Conservation (phyloP, 2,888 invertebrate species). For the Drosophila melanosoma region DNA sequence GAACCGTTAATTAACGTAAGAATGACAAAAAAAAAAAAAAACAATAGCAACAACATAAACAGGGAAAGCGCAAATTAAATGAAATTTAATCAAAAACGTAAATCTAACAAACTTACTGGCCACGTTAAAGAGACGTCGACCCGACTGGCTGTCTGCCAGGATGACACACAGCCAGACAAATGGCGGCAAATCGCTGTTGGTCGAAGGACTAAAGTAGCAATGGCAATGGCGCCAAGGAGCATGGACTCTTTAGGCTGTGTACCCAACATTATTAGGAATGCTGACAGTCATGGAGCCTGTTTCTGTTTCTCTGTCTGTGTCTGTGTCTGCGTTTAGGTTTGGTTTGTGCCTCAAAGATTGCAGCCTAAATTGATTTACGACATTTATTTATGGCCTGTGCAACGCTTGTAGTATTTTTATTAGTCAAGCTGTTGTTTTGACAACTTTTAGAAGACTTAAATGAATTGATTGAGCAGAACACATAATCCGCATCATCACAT, state of each 20-base stretch:
- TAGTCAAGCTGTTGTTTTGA: constrained; percentile 5
- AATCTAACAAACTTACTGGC: constrained; percentile 66
- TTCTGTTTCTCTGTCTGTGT: constrained; percentile 1
- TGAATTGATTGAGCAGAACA: neutral
- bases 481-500: neutral
- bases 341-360: constrained; percentile 59
- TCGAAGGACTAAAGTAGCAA: constrained; percentile 5
- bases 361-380: constrained; percentile 60
- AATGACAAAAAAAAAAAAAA: constrained; percentile 41
- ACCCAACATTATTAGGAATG: constrained; percentile 34
- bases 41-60: constrained; percentile 25
- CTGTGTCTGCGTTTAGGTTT: constrained; percentile 31
- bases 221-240: constrained; percentile 38
- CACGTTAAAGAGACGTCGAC: constrained; percentile 26
- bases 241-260: constrained; percentile 28
- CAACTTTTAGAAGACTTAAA: neutral
- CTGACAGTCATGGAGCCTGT: constrained; percentile 6
- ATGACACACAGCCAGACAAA: constrained; percentile 56
- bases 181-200: constrained; percentile 35
- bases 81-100: constrained; percentile 78
- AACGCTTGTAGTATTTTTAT: constrained; percentile 5
- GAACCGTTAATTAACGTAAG: constrained; percentile 64
- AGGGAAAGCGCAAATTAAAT: constrained; percentile 66
- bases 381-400: constrained; percentile 48
- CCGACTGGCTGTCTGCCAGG: constrained; percentile 55